Evolutionary conservation across 2,113 vertebrate species (phyloP), one percentile per base, ranked within the genome.

Genomic region (Cavia aperea): DNA sequence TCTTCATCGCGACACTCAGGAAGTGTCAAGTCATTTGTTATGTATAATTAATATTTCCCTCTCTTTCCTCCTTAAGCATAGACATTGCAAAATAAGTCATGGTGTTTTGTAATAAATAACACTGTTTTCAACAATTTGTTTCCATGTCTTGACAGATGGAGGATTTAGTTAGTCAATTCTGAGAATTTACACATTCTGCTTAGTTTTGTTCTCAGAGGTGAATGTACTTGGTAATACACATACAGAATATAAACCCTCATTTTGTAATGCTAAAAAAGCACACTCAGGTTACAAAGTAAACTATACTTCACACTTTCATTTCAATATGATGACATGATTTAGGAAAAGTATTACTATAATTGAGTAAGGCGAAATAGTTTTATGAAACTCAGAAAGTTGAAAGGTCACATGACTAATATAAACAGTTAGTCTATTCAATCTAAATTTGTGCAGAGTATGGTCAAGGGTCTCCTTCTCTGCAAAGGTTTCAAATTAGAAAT

Each of bases 61-160:
- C 62, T 77, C n/a, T 92, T 97, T 92, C 81, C 95, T 96, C 81
- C 94, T 54, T 72, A 75, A 95, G 85, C 51, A 43, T 13, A 95
- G 90, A 90, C 94, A 93, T 90, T 97, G 90, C 90, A 93, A 96
- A 97, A 97, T 89, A 66, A 97, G 62, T 82, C 82, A 81, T 88
- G 79, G 0, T 9, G 49, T 79, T 77, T 92, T 96, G 94, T 92
- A 63, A 89, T 86, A 94, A 97, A 96, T 95, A 97, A 94, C 16
- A 88, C 51, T 8, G 60, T 96, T 92, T 97, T 87, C 96, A 96
- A 79, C 81, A 93, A 92, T 95, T 96, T 96, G 93, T 97, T 97
- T 97, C 94, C 91, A 88, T 90, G 73, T 96, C 93, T 90, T 89
- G 86, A 91, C 93, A 96, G 75, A 63, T 82, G 94, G 85, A 96